A percentile compares a stretch with the other conserved stretches of the same genome.
phyloP scores from a whole-genome alignment of 2,888 invertebrate genomes.

The Leucania comma region DNA sequence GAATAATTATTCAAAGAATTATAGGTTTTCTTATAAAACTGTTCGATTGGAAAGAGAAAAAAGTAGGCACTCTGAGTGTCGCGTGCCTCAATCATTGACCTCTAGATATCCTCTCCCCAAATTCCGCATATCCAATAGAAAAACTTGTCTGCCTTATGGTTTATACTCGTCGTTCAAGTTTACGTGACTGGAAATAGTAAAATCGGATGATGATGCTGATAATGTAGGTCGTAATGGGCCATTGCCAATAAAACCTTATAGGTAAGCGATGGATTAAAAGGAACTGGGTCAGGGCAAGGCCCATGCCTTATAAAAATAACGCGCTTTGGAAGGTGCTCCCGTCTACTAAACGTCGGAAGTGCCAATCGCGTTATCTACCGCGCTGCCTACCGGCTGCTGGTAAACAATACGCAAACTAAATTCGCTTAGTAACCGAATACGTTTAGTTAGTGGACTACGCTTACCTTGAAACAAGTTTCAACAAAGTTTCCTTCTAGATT shows the following conservation, averaged over 20 bases:
- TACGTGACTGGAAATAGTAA: slow-evolving; percentile 91
- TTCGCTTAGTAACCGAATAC: slow-evolving; percentile 57
- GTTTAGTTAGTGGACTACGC: slow-evolving; percentile 49
- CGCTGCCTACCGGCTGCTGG: slow-evolving; percentile 66
- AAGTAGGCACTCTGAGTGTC: slow-evolving; percentile 61
- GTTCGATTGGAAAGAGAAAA: slow-evolving; percentile 64
- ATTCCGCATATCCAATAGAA: slow-evolving; percentile 72
- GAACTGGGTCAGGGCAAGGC: slow-evolving; percentile 89
- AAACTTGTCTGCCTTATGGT: slow-evolving; percentile 80
- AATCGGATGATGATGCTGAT: slow-evolving; percentile 91
- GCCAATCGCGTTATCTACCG: slow-evolving; percentile 77
- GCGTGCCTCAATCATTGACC: slow-evolving; percentile 66
- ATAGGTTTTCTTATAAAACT: slow-evolving; percentile 54
- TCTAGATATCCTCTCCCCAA: slow-evolving; percentile 64
- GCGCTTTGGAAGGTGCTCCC: slow-evolving; percentile 77
- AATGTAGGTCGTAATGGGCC: slow-evolving; percentile 90
- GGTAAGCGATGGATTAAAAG: slow-evolving; percentile 90
- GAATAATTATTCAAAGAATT: slow-evolving; percentile 52
- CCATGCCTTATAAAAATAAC: slow-evolving; percentile 86
- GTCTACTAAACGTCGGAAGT: slow-evolving; percentile 74
- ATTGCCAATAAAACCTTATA: slow-evolving; percentile 91
- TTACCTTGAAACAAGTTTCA: slow-evolving; percentile 59
- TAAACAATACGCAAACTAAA: slow-evolving; percentile 70
- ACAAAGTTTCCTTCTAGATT: slow-evolving; percentile 59
- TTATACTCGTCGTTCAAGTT: slow-evolving; percentile 88